Base-by-base conservation (phyloP, 1,140 invertebrate species). In the Sitophilus oryzae region DNA sequence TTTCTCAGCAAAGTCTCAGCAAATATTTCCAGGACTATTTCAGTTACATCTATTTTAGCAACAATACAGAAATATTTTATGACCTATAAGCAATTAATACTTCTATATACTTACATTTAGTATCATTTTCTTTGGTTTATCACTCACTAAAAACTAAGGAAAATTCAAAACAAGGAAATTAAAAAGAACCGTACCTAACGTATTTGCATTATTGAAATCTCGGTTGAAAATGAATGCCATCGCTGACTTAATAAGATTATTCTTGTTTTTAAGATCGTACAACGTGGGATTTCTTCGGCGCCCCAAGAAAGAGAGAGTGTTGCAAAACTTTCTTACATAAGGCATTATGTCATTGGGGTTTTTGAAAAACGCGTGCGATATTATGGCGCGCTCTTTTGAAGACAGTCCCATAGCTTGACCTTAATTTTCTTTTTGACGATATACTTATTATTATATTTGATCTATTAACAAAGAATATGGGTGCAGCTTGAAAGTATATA, bases 281-380 rank as follows among this genome's bases (percentile, higher is more conserved):
- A 20, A 48, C 46, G 48, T 51, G 37, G 48, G 50, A 10, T 30
- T n/a, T 51, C 14, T 15, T 38, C 16, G 19, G 2, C 11, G 30
- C 11, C 11, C 40, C 15, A 52, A 44, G 41, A 44, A 43, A 52
- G 50, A 38, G 42, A 38, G 42, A 52, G 42, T 51, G 20, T 52
- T 52, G 41, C 50, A 35, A 43, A 43, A 52, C 18, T 10, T 2
- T 34, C 25, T 52, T 52, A 52, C 50, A 52, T 52, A 42, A 52
- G 42, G 44, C 22, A 51, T 51, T 51, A 51, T 51, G 38, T 51
- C 48, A 51, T 50, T 41, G 36, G 47, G 47, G 6, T 38, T 40
- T 35, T 22, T 25, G 25, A 30, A 11, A n/a, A n/a, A n/a, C n/a
- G n/a, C n/a, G n/a, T n/a, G n/a, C n/a, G 11, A 40, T 40, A 37